phyloP scores from a whole-genome alignment of 2,113 vertebrate species.

The Hyperoodon ampullatus region DNA sequence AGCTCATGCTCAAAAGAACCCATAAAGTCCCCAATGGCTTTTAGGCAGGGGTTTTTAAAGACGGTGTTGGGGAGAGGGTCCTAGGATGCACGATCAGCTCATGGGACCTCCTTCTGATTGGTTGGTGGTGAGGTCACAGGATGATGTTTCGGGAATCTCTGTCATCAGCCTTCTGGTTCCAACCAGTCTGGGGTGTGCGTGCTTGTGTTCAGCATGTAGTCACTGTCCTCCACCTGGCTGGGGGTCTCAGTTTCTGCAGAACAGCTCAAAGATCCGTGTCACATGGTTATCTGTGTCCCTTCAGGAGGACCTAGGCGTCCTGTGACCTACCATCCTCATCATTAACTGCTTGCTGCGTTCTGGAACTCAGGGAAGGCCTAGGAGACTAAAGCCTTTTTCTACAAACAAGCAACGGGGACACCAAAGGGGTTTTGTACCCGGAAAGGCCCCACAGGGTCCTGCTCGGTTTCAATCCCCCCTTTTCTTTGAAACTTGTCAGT shows the following conservation, averaged over 20 bases:
- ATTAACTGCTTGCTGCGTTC: neutral
- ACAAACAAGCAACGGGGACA: neutral
- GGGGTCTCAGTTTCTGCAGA: neutral
- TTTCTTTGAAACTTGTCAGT: neutral
- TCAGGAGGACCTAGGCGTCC: neutral
- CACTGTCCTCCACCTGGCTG: neutral
- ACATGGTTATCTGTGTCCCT: neutral
- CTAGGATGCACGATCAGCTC: no score
- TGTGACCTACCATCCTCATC: neutral
- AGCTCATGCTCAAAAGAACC: neutral
- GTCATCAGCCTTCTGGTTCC: neutral
- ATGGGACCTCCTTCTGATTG: neutral
- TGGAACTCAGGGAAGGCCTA: neutral
- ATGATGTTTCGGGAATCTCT: neutral
- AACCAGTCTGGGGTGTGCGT: neutral
- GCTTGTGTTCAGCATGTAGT: neutral
- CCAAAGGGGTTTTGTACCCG: neutral
- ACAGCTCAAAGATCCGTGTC: neutral
- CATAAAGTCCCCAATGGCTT: neutral
- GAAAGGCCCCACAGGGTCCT: neutral
- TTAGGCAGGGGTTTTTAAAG: neutral
- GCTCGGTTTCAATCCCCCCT: neutral
- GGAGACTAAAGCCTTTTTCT: neutral
- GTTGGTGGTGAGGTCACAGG: neutral
- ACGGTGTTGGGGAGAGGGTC: neutral